Evolutionary conservation across 2,888 invertebrate species (phyloP), one percentile per base, ranked within the genome.

Genomic region (Phortica okadai): DNA sequence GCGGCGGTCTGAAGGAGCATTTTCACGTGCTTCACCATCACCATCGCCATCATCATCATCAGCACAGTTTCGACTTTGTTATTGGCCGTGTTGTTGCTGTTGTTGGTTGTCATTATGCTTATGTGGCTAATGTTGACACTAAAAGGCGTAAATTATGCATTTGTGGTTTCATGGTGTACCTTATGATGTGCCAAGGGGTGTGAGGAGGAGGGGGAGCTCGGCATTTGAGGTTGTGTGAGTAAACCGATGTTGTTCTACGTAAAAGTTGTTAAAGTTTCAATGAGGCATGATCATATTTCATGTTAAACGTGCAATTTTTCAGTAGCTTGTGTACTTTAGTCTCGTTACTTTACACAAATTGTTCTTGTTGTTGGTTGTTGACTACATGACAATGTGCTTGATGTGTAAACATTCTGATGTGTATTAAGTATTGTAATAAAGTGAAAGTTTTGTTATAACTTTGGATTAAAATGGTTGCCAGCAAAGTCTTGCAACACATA

Each of bases 41-140:
- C 6, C 56, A 56, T 10, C n/a, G n/a, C 6, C n/a, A 56, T 14
- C 56, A 56, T 56, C n/a, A 56, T 56, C 56, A 56, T 21, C 14
- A 25, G 25, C 21, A 25, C 50, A 33, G 11, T 54, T 56, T 72
- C 41, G 14, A n/a, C 33, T 72, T n/a, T 44, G 66, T 21, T 50
- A 42, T 11, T 59, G 33, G 14, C 42, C 67, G 6, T 16, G 45
- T 25, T 33, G 10, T 64, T 66, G 10, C 58, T 66, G 79, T 21
- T 8, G 21, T 1, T 69, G 69, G 8, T 21, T 14, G 50, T 33
- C 76, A 67, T 45, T 41, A 70, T 78, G 80, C 77, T 78, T 79
- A 78, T 81, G 79, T 73, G 77, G 79, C 82, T 78, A 80, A 80
- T 86, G 82, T 82, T 82, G 76, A 78, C 79, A 78, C 76, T 75